These are phyloP conservation scores for Danaus melanippus DNA, from an alignment of 1,140 invertebrate genomes.

Conservation along the genomic window DNA sequence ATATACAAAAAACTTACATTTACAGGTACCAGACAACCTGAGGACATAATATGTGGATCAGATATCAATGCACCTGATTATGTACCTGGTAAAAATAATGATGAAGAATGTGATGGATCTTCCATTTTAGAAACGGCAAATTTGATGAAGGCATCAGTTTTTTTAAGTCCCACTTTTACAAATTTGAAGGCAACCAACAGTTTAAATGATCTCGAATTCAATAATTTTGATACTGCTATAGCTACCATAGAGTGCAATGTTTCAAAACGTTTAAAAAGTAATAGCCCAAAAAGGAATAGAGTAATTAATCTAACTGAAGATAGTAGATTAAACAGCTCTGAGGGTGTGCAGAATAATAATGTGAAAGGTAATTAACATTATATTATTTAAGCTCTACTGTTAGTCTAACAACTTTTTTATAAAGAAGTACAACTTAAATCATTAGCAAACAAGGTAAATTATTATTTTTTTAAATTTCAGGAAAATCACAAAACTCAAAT, in stretches of 20 bases:
- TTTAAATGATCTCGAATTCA: conserved; percentile 3
- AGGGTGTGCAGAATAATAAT: no score
- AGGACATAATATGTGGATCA: no score
- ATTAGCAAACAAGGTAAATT: background rate
- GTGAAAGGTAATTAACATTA: no score
- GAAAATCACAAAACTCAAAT: conserved; percentile 7
- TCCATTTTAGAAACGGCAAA: conserved; percentile 59
- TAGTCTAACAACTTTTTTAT: background rate
- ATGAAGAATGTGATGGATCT: conserved; percentile 17
- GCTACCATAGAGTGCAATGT: no score
- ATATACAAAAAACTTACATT: no score
- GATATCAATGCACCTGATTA: no score
- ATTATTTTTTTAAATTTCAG: no score
- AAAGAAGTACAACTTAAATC: background rate
- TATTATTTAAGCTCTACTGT: no score
- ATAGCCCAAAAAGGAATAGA: no score
- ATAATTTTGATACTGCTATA: background rate
- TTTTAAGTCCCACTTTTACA: conserved; percentile 53
- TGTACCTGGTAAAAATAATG: no score
- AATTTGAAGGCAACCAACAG: conserved; percentile 15
- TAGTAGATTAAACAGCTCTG: conserved; percentile 3
- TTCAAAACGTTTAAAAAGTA: no score
- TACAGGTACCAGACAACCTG: no score
- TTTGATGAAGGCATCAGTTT: conserved; percentile 56
- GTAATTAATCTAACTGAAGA: conserved; percentile 2